phyloP scores from a whole-genome alignment of 2,888 invertebrate genomes.

The Eledona agricola region DNA sequence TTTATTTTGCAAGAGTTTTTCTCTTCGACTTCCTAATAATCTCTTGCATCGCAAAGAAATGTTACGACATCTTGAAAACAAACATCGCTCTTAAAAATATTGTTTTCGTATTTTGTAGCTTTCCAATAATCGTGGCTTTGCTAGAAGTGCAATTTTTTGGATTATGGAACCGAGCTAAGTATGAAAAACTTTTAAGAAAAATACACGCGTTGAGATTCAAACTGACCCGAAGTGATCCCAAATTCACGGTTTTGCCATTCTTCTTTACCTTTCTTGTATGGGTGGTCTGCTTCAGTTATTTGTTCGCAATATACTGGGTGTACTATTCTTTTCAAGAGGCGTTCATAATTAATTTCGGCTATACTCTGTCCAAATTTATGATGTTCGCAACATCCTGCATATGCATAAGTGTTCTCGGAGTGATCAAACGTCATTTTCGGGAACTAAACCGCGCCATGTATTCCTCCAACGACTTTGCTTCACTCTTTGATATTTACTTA shows the following conservation, averaged over 20 bases:
- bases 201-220: too few relatives aligned
- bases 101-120: constrained; percentile 19
- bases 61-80: not conserved
- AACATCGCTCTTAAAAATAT: constrained; percentile 22
- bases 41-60: constrained; percentile 9
- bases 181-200: constrained; percentile 5
- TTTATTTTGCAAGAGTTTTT: constrained; percentile 5
- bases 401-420: constrained; percentile 4
- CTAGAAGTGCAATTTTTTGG: constrained; percentile 13
- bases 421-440: constrained; percentile 16
- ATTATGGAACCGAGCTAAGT: constrained; percentile 2
- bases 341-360: constrained; percentile 21
- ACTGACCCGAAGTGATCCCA: too few relatives aligned
- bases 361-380: constrained; percentile 30
- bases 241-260: too few relatives aligned
- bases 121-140: constrained; percentile 19
- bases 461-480: constrained; percentile 3
- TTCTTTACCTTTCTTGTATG: too few relatives aligned
- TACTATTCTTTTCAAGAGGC: constrained; percentile 8
- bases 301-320: constrained; percentile 21
- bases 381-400: constrained; percentile 15
- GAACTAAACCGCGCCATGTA: constrained; percentile 5
- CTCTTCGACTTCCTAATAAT: constrained; percentile 6
- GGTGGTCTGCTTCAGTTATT: constrained; percentile 22
- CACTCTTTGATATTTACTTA: constrained; percentile 7